These are phyloP conservation scores for Slavum lentiscoides DNA, from an alignment of 2,888 invertebrate genomes.

Conservation along the genomic window DNA sequence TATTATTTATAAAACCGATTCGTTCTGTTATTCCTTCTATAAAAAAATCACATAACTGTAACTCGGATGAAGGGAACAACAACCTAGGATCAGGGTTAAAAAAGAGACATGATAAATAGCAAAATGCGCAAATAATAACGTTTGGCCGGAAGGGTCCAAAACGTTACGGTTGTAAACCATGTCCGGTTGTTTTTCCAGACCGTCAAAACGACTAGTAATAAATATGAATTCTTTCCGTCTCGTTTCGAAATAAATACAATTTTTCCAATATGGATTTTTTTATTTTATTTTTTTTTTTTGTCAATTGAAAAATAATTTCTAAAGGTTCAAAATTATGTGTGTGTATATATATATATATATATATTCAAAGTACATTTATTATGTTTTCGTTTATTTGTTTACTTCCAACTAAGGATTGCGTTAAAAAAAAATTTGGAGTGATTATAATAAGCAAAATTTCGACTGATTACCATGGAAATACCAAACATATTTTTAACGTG, in stretches of 20 bases:
- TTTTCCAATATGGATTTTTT: background rate
- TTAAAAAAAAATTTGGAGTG: too few relatives aligned
- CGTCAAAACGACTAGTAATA: slow-evolving; percentile 35
- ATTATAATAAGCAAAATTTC: too few relatives aligned
- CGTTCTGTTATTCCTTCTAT: background rate
- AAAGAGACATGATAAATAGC: slow-evolving; percentile 22
- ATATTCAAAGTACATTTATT: too few relatives aligned
- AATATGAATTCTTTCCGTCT: slow-evolving; percentile 30
- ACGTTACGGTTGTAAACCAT: slow-evolving; percentile 37
- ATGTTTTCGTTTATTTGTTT: too few relatives aligned
- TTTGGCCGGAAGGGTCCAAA: slow-evolving; percentile 38
- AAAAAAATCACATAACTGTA: slow-evolving; percentile 17
- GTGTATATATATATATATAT: too few relatives aligned
- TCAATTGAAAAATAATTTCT: background rate
- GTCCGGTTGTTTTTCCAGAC: slow-evolving; percentile 41
- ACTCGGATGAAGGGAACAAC: slow-evolving; percentile 2
- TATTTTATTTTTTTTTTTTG: background rate
- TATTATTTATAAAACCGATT: background rate
- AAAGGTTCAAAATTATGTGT: too few relatives aligned
- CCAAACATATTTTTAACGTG: too few relatives aligned
- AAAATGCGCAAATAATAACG: slow-evolving; percentile 38
- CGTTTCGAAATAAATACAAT: slow-evolving; percentile 8
- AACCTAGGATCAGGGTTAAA: slow-evolving; percentile 22
- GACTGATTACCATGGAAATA: too few relatives aligned
- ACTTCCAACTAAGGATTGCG: too few relatives aligned